A percentile compares a stretch with the other conserved stretches of the same genome.
These are phyloP conservation scores for Actinemys pallida DNA, from an alignment of 2,113 vertebrate species.

Conservation along the genomic window DNA sequence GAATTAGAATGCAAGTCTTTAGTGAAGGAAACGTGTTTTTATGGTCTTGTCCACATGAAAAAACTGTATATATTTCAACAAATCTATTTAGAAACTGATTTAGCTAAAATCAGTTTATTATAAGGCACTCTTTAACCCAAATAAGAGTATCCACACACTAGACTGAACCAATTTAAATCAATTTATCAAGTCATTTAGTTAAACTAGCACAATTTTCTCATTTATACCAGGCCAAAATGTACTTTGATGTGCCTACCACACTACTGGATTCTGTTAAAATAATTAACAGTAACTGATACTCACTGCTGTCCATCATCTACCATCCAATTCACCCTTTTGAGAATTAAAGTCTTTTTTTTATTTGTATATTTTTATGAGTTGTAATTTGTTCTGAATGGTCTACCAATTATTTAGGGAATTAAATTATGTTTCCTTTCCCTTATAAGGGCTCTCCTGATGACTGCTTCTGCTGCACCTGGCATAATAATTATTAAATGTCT, in stretches of 20 bases:
- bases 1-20: not conserved
- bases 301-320: slow-evolving; percentile 1
- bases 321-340: not conserved
- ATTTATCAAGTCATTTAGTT: not conserved
- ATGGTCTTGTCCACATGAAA: not conserved
- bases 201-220: not conserved
- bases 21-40: not conserved
- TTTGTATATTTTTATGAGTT: not conserved
- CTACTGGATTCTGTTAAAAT: not conserved
- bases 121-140: not conserved
- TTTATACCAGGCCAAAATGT: not conserved
- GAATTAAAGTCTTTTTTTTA: not conserved
- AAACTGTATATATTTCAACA: rapidly evolving
- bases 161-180: not conserved
- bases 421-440: not conserved
- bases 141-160: not conserved
- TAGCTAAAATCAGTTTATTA: not conserved
- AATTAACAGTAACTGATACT: slow-evolving; percentile 22
- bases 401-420: not conserved
- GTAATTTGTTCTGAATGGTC: not conserved
- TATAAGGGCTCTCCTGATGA: not conserved
- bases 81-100: not conserved
- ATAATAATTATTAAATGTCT: not conserved
- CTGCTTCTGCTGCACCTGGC: not conserved
- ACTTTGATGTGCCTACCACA: not conserved